Conservation (phyloP, 2,797 vertebrate species). For the Anguilla anguilla region DNA sequence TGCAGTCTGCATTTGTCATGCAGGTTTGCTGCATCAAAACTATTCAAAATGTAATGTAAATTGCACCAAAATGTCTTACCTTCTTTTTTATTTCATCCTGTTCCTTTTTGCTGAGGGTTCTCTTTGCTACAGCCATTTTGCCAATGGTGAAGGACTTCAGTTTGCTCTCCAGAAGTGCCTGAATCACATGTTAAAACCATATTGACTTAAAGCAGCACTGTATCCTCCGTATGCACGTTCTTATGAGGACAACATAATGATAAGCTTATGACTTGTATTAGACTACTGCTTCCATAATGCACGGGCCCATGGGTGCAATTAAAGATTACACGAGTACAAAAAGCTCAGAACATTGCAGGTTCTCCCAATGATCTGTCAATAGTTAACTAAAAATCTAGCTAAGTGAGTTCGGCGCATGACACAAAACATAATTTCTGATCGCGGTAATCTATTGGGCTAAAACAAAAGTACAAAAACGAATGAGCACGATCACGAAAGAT, state of each 20-base stretch:
- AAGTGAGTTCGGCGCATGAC: not conserved
- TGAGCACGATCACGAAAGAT: too few relatives aligned
- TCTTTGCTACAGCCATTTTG: conserved; percentile 94
- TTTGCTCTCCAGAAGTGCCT: conserved; percentile 94
- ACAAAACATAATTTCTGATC: not conserved
- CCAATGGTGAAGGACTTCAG: conserved; percentile 97
- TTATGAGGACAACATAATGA: not conserved
- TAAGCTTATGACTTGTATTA: not conserved
- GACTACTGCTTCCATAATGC: not conserved
- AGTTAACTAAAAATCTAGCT: not conserved
- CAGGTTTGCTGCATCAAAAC: not conserved
- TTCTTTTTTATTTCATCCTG: conserved; percentile 99
- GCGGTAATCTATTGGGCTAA: not conserved
- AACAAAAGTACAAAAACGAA: too few relatives aligned
- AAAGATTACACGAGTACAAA: not conserved
- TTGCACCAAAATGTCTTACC: conserved; percentile 64
- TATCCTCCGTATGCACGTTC: not conserved
- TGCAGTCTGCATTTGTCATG: not conserved
- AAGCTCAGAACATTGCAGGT: not conserved
- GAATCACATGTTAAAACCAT: conserved; percentile 30
- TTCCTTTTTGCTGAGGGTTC: conserved; percentile 96
- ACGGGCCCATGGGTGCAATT: not conserved
- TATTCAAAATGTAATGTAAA: not conserved
- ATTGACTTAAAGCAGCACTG: not conserved
- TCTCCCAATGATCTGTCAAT: not conserved